Conservation (phyloP, 2,113 vertebrate species). For the Heterocephalus glaber region DNA sequence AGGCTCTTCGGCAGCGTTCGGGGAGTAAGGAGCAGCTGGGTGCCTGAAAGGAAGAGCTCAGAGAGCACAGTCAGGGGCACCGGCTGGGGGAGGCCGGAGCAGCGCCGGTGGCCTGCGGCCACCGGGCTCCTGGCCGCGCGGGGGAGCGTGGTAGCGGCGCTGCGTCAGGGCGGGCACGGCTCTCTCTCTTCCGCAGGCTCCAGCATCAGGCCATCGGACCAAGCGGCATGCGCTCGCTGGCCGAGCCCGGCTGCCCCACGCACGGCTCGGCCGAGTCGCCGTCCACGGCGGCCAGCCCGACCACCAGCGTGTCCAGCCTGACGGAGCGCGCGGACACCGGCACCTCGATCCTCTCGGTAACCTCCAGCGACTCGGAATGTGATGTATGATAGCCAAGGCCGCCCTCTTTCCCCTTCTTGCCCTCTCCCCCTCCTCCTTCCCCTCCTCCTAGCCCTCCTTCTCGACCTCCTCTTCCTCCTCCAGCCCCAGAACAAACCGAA, state of each 20-base stretch:
- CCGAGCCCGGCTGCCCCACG: constrained; percentile 96
- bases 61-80: not conserved
- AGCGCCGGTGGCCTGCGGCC: not conserved
- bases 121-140: not conserved
- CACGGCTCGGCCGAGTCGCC: constrained; percentile 99
- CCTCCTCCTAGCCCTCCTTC: constrained; percentile 58
- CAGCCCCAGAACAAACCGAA: constrained; percentile 78
- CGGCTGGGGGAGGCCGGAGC: not conserved
- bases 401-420: constrained; percentile 66
- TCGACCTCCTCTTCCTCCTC: constrained; percentile 67
- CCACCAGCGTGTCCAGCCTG: constrained; percentile 98
- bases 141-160: not conserved
- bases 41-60: not conserved
- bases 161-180: constrained; percentile 74
- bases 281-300: constrained; percentile 97
- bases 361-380: constrained; percentile 99
- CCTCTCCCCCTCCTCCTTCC: constrained; percentile 44
- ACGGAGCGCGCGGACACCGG: constrained; percentile 97
- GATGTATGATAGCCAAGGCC: constrained; percentile 95
- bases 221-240: constrained; percentile 97
- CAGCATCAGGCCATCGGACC: constrained; percentile 99
- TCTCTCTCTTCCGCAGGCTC: constrained; percentile 90
- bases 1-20: not conserved
- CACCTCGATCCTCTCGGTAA: constrained; percentile 98
- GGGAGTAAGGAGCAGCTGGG: not conserved